Evolutionary conservation across 2,888 invertebrate species (phyloP), one percentile per base, ranked within the genome.

Genomic region (Sicus ferrugineus): DNA sequence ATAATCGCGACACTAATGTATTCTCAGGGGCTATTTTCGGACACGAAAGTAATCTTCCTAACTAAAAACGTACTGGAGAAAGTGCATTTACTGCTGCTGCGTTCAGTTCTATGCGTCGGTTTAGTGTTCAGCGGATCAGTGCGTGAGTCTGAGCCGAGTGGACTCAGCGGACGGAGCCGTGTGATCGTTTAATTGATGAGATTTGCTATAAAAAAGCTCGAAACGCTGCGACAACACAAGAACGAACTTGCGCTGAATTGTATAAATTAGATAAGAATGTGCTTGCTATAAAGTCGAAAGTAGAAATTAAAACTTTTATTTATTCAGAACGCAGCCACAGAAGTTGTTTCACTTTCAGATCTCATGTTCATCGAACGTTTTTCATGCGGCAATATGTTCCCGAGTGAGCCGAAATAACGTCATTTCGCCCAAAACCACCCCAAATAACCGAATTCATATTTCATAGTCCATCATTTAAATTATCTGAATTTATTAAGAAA

Each of bases 1-100:
- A n/a, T n/a, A n/a, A n/a, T n/a, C n/a, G n/a, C n/a, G n/a, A n/a
- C n/a, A n/a, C n/a, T n/a, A n/a, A n/a, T n/a, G n/a, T n/a, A n/a
- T n/a, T 70, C 77, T 77, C 75, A 77, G 75, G 75, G 74, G 71
- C 72, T 72, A 75, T 70, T 70, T 72, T 65, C 30, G 26, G 68
- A 61, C 42, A 63, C 61, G 52, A 46, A 69, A 70, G 19, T 50
- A 66, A 72, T 70, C 69, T 63, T 74, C 73, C 73, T 34, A 34
- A 16, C 65, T 63, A 71, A 75, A 73, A 58, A 80, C 79, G 83
- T 83, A 83, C 80, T 80, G 78, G 83, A 81, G 78, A 79, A 79
- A 82, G 79, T 83, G 83, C 83, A 83, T 83, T 83, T 83, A 83
- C 78, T 83, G 82, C 78, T 83, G 82, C 67, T 71, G 58, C 26